These are phyloP conservation scores for Xestoiulus laeticollis DNA, from an alignment of 2,888 invertebrate genomes.

Conservation along the genomic window DNA sequence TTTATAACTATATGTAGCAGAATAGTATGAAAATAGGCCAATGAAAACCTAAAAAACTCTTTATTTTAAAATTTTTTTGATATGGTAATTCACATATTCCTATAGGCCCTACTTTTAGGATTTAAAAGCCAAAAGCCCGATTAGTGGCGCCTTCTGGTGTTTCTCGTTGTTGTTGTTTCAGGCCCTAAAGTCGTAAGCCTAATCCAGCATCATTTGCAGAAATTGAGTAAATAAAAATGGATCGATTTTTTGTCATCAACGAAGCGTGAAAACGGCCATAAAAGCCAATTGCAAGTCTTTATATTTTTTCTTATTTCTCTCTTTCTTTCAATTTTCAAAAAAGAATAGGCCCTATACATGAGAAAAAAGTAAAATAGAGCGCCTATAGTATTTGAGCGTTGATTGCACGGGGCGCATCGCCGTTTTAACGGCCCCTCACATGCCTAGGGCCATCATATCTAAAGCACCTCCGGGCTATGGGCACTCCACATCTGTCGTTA, in stretches of 20 bases:
- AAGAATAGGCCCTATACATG: too few relatives aligned
- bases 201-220: neutral
- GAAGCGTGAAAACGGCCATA: neutral
- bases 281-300: neutral
- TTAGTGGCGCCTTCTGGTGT: neutral
- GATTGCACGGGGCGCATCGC: neutral
- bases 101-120: too few relatives aligned
- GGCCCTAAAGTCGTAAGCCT: neutral
- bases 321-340: slow-evolving; percentile 5
- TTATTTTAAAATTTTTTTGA: too few relatives aligned
- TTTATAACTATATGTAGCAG: too few relatives aligned
- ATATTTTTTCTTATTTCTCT: neutral
- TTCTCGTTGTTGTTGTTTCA: neutral
- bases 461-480: neutral
- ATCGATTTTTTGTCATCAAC: neutral
- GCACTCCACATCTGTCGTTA: neutral
- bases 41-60: too few relatives aligned
- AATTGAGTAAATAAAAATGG: neutral
- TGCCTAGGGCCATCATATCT: neutral
- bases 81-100: too few relatives aligned
- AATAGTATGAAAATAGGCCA: too few relatives aligned
- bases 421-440: slow-evolving; percentile 1
- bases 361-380: neutral
- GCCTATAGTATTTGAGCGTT: neutral
- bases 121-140: too few relatives aligned